Evolutionary conservation across 2,113 vertebrate species (phyloP).

Genomic region (Poeciliopsis retropinna): DNA sequence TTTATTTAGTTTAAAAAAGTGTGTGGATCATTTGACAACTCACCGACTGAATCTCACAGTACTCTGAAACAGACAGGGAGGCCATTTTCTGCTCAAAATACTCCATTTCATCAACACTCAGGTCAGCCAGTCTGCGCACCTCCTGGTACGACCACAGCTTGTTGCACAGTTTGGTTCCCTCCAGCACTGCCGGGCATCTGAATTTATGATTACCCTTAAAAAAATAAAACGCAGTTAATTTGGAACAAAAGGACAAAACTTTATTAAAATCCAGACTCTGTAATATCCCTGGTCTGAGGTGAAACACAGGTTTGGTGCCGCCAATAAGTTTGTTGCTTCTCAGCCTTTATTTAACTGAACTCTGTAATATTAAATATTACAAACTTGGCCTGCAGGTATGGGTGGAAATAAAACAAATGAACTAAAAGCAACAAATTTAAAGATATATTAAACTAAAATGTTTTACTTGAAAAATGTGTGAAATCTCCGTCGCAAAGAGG

Average conservation of each 20-base stretch:
- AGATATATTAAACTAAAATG: too few species aligned
- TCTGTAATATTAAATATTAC: not conserved
- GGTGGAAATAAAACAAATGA: too few species aligned
- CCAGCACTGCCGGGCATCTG: conserved; percentile 62
- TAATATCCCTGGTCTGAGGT: not conserved
- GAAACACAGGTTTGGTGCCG: too few species aligned
- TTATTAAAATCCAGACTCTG: not conserved
- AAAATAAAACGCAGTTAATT: not conserved
- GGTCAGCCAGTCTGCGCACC: conserved; percentile 54
- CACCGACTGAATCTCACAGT: conserved; percentile 6
- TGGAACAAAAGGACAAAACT: not conserved
- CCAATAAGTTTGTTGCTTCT: not conserved
- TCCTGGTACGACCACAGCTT: conserved; percentile 39
- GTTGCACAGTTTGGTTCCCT: conserved; percentile 20
- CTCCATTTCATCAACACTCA: conserved; percentile 21
- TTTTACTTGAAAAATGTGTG: too few species aligned
- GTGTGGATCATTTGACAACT: conserved; percentile 1
- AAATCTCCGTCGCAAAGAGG: too few species aligned
- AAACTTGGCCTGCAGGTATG: too few species aligned
- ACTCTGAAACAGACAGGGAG: not conserved
- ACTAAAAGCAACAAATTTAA: too few species aligned
- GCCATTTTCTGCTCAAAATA: conserved; percentile 35
- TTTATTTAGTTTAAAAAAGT: not conserved
- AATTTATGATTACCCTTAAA: conserved; percentile 65
- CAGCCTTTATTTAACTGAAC: not conserved